Evolutionary conservation across 2,888 invertebrate genomes (phyloP).

Genomic region (Drosophila antonietae): DNA sequence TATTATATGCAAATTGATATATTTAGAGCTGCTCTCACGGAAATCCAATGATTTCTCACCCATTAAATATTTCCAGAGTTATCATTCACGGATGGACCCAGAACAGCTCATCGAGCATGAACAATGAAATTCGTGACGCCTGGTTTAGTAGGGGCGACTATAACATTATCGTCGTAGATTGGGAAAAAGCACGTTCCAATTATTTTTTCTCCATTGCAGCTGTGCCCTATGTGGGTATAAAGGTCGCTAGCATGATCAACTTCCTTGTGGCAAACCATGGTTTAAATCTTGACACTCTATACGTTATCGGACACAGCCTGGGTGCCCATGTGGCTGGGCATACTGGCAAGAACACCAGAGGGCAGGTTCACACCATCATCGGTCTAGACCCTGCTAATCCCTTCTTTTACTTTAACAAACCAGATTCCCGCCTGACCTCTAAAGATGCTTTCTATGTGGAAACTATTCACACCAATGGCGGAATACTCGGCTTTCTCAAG

Average conservation of each 20-base stretch:
- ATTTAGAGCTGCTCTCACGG: too few relatives aligned
- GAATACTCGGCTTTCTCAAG: conserved; percentile 77
- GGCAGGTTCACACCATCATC: conserved; percentile 86
- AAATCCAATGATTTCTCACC: neutral
- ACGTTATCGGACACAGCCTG: conserved; percentile 87
- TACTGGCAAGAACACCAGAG: conserved; percentile 86
- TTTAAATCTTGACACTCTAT: conserved; percentile 85
- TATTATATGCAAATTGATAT: neutral
- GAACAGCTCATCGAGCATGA: conserved; percentile 84
- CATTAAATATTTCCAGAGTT: conserved; percentile 53
- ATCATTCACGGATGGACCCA: conserved; percentile 87
- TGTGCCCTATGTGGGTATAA: conserved; percentile 73
- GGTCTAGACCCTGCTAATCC: conserved; percentile 84
- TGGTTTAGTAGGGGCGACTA: conserved; percentile 86
- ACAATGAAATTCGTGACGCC: conserved; percentile 81
- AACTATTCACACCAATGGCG: conserved; percentile 82
- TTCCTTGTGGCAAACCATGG: conserved; percentile 85
- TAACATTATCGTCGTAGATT: conserved; percentile 87
- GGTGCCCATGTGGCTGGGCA: conserved; percentile 88
- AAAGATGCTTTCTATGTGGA: conserved; percentile 82
- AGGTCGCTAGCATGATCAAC: conserved; percentile 76
- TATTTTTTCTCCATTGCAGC: conserved; percentile 84
- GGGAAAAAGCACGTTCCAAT: conserved; percentile 86
- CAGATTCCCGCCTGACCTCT: conserved; percentile 61
- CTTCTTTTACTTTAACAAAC: conserved; percentile 69